These are phyloP conservation scores for Erpetoichthys calabaricus DNA, from an alignment of 2,797 vertebrate species.

Conservation along the genomic window DNA sequence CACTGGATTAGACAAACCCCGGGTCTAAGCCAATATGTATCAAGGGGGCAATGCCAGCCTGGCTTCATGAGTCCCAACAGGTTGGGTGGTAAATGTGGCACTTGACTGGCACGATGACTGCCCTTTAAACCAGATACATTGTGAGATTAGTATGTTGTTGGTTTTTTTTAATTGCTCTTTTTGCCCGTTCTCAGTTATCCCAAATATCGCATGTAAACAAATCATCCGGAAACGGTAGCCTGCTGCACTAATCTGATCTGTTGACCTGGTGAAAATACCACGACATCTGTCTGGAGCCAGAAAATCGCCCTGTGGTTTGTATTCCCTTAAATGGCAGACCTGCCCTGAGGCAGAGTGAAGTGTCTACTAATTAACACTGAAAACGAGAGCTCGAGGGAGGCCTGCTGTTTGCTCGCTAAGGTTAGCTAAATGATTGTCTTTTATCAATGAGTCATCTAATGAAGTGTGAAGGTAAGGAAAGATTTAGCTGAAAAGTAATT, in stretches of 20 bases:
- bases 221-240: conserved; percentile 6
- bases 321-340: not conserved
- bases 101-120: too few species aligned
- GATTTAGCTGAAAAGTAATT: conserved; percentile 5
- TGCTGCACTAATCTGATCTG: conserved; percentile 8
- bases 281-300: conserved; percentile 6
- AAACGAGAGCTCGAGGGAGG: conserved; percentile 2
- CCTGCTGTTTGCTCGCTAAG: conserved; percentile 1
- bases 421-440: conserved; percentile 1
- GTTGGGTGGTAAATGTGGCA: too few species aligned
- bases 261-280: conserved; percentile 7
- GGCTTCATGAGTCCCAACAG: too few species aligned
- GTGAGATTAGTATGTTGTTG: too few species aligned
- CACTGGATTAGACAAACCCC: too few species aligned
- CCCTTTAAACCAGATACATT: too few species aligned
- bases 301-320: conserved; percentile 2
- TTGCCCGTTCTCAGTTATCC: not conserved
- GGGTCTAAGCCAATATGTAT: too few species aligned
- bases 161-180: not conserved
- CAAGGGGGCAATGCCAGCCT: too few species aligned
- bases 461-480: conserved; percentile 9
- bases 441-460: conserved; percentile 7
- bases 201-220: too few species aligned
- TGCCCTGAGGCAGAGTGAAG: conserved; percentile 8
- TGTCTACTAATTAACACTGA: conserved; percentile 13